Evolutionary conservation across 2,797 vertebrate species (phyloP), one percentile per base, ranked within the genome.

Genomic region (Cercopithecus neglectus): DNA sequence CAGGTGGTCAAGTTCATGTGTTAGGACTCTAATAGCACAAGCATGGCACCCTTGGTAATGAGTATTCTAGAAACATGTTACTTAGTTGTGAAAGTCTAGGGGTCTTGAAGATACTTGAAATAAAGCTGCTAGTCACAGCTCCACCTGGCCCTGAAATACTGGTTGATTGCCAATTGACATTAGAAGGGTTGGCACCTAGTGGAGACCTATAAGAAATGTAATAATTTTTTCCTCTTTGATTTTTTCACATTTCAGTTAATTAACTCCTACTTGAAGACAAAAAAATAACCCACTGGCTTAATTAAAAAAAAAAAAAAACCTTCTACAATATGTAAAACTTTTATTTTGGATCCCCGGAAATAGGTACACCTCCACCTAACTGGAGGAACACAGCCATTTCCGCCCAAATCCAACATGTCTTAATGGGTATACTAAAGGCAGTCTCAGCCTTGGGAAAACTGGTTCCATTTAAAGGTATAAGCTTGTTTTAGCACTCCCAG

Each of bases 251-350:
- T 94, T 76, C 61, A 59, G 78, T 59, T 95, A 75, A 86, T 86
- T 94, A 97, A 86, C n/a, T 90, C 80, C 80, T 70, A 92, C 41
- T 80, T 81, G 50, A 94, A 81, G 82, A 87, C 50, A 87, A 55
- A 44, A 44, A 95, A 93, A 33, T 78, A 92, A 79, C 7, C 5
- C n/a, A 55, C 16, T 78, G n/a, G 82, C 30, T 86, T 89, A 22
- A 78, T 86, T 85, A 16, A 50, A 50, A 16, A 50, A 44, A 48
- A 48, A 50, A 50, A 50, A 16, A 50, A 50, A 16, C 48, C 33
- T 87, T 90, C 46, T 61, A 82, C 41, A 53, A 72, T 53, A 92
- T 30, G 28, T 86, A 76, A 90, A 72, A 70, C 30, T 70, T 92
- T 48, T 39, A 95, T 72, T 81, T 67, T 61, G 55, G 57, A 70